Evolutionary conservation across 37 sponge, comb jelly and placozoan genomes (phyloP).

Genomic region (Bolinopsis microptera): DNA sequence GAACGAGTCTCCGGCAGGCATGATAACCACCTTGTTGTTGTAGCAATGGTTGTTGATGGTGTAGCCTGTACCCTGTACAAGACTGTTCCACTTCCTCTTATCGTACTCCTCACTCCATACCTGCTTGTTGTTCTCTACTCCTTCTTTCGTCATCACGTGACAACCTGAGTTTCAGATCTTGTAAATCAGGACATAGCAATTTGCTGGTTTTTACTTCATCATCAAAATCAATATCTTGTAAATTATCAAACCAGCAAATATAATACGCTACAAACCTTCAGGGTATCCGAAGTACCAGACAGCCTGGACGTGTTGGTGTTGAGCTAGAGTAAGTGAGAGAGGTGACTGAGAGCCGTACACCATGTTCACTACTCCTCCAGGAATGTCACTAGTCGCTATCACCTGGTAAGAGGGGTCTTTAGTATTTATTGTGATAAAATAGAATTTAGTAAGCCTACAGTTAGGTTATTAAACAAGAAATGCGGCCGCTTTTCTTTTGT

Average conservation of each 20-base stretch:
- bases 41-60: neutral
- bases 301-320: slow-evolving; percentile 78
- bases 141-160: neutral
- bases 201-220: no score
- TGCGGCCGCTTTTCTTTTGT: no score
- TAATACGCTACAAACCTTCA: slow-evolving; percentile 83
- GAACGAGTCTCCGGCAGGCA: slow-evolving; percentile 26
- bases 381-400: slow-evolving; percentile 96
- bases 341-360: slow-evolving; percentile 71
- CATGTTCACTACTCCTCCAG: slow-evolving; percentile 99
- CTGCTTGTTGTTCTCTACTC: neutral
- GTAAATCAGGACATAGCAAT: no score
- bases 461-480: no score
- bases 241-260: no score
- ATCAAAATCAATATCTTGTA: no score
- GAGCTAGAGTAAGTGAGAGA: slow-evolving; percentile 86
- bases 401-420: slow-evolving; percentile 73
- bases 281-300: slow-evolving; percentile 91
- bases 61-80: neutral
- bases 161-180: neutral
- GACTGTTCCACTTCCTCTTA: slow-evolving; percentile 8
- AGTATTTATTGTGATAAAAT: neutral
- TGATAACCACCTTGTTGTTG: slow-evolving; percentile 16
- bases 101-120: slow-evolving; percentile 24
- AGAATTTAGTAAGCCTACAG: no score